Evolutionary conservation across 1,140 invertebrate species (phyloP).

Genomic region (Bombus breviceps): DNA sequence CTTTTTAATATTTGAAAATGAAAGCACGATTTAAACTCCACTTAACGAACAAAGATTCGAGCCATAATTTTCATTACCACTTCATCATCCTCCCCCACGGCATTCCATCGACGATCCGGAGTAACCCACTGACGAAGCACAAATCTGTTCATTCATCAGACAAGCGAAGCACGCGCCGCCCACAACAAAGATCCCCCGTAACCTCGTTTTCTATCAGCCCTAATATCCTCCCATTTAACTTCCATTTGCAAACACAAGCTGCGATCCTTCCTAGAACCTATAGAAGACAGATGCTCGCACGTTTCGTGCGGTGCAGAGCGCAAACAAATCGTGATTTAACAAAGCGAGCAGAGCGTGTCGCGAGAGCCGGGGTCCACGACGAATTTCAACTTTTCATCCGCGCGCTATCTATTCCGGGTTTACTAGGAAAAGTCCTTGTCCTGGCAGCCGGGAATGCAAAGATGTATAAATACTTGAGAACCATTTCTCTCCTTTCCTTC

Average conservation of each 20-base stretch:
- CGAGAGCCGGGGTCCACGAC: neutral
- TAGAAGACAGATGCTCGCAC: constrained; percentile 27
- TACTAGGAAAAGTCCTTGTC: constrained; percentile 74
- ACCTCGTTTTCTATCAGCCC: neutral
- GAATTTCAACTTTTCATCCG: constrained; percentile 34
- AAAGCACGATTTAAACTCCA: too few relatives aligned
- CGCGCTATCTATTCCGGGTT: constrained; percentile 72
- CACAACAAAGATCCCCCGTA: neutral
- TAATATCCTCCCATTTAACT: neutral
- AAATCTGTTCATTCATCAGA: neutral
- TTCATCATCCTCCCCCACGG: neutral
- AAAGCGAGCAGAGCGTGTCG: constrained; percentile 9
- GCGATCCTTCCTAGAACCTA: constrained; percentile 3
- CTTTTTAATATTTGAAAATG: too few relatives aligned
- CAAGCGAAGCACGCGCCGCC: neutral
- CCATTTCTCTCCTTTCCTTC: constrained; percentile 14
- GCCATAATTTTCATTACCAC: neutral
- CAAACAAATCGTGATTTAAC: constrained; percentile 43
- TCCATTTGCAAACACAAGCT: neutral
- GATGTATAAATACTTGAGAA: constrained; percentile 67
- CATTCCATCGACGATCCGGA: neutral
- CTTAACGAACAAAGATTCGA: neutral
- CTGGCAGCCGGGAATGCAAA: constrained; percentile 56
- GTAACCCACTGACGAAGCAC: neutral
- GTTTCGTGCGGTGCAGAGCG: neutral